A percentile compares a stretch with the other conserved stretches of the same genome.
Evolutionary conservation across 2,888 invertebrate genomes (phyloP).

Genomic region (Celastrina argiolus): DNA sequence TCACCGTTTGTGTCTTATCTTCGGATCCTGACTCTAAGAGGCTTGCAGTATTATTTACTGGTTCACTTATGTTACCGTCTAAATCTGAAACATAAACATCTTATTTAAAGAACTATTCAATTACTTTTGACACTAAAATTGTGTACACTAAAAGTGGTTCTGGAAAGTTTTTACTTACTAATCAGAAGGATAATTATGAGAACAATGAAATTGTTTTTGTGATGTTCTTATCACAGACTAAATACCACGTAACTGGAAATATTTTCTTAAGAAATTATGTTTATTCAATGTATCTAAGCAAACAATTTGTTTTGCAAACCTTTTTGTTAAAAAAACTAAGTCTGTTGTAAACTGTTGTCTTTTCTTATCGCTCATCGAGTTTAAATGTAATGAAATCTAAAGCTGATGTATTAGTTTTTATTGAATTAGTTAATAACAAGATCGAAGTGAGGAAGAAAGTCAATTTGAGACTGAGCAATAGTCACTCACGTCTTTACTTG

Average conservation of each 20-base stretch:
- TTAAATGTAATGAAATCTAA: no score
- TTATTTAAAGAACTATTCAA: neutral
- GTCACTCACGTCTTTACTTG: no score
- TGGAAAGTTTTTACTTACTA: neutral
- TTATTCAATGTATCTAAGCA: neutral
- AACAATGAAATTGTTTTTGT: slow-evolving; percentile 9
- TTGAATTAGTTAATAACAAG: no score
- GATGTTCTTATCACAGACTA: neutral
- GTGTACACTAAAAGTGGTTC: neutral
- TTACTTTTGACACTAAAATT: neutral
- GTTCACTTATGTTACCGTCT: slow-evolving; percentile 51
- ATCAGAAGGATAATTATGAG: neutral
- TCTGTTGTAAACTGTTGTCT: no score
- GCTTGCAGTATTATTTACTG: slow-evolving; percentile 18
- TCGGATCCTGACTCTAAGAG: neutral
- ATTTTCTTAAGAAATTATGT: neutral
- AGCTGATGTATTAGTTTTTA: no score
- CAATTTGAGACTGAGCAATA: neutral
- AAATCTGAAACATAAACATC: slow-evolving; percentile 48
- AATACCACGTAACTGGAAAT: neutral
- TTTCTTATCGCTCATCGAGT: neutral
- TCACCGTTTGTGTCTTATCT: neutral
- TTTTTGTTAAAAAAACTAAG: neutral
- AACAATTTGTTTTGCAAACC: neutral
- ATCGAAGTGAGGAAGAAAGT: no score